Evolutionary conservation across 2,888 invertebrate species (phyloP).

Genomic region (Pristionchus arcanus): DNA sequence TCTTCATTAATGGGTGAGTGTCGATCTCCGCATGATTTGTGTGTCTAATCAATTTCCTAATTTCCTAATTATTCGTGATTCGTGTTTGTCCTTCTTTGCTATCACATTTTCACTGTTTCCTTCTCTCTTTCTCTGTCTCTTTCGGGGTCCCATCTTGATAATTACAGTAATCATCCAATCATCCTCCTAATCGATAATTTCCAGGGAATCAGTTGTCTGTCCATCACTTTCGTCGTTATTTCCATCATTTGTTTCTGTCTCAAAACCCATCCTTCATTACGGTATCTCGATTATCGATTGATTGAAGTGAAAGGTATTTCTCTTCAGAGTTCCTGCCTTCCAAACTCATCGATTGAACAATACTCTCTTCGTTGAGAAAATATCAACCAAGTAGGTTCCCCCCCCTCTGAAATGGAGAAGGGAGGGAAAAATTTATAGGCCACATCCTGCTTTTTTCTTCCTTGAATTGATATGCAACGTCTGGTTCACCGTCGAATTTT

Average conservation of each 20-base stretch:
- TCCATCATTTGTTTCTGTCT: constrained; percentile 95
- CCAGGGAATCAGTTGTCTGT: constrained; percentile 93
- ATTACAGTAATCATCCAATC: background rate
- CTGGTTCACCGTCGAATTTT: constrained; percentile 94
- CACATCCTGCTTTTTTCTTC: constrained; percentile 88
- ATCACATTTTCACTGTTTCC: background rate
- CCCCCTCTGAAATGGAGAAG: constrained; percentile 20
- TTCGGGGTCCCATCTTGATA: constrained; percentile 6
- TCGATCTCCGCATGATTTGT: constrained; percentile 3
- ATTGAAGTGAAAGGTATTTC: background rate
- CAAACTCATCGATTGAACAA: constrained; percentile 52
- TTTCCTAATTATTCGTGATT: background rate
- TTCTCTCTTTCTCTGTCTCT: constrained; percentile 30
- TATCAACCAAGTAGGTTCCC: constrained; percentile 61
- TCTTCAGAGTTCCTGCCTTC: constrained; percentile 52
- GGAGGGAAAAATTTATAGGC: constrained; percentile 77
- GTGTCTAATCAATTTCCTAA: constrained; percentile 24
- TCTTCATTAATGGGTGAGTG: background rate
- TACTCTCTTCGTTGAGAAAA: constrained; percentile 66
- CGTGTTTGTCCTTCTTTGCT: background rate
- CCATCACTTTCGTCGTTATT: constrained; percentile 95
- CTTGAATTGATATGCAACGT: constrained; percentile 94
- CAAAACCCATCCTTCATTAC: constrained; percentile 96
- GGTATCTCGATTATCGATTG: constrained; percentile 80
- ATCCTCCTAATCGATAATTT: constrained; percentile 49